Base-by-base conservation (phyloP, 2,797 vertebrate species). In the Kryptopterus vitreolus region DNA sequence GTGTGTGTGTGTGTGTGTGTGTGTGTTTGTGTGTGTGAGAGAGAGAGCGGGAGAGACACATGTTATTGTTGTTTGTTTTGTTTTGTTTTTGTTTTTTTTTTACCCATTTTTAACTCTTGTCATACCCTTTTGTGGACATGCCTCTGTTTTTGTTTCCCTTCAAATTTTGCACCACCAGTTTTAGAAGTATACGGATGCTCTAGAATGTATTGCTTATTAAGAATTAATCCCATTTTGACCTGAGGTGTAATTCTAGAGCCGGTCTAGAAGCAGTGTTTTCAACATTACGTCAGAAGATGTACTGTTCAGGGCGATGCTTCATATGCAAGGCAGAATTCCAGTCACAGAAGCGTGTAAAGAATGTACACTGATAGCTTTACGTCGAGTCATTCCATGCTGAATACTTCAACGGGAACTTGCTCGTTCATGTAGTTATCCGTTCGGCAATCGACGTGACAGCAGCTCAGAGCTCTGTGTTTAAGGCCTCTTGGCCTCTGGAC, bases 1-100 rank as follows among this genome's bases (percentile, higher is more conserved):
- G 65, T 29, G 96, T 96, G 89, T 53, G 85, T 50, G 43, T 55
- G 1, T 55, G 3, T 57, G 6, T 3, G 9, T 63, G 57, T 10
- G 1, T 55, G 46, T 48, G 63, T 11, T 2, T 16, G 15, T 52
- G 38, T 43, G 38, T 43, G 38, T 43, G 38, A 7, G 38, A 7
- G 38, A 7, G 38, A 7, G 38, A n/a, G n/a, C n/a, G n/a, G n/a
- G n/a, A n/a, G n/a, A n/a, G n/a, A n/a, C n/a, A n/a, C n/a, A n/a
- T n/a, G n/a, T n/a, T n/a, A n/a, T n/a, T n/a, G n/a, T n/a, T n/a
- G n/a, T n/a, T n/a, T n/a, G n/a, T n/a, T n/a, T n/a, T n/a, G n/a
- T n/a, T n/a, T n/a, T n/a, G n/a, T n/a, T n/a, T n/a, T n/a, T n/a
- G 0, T 24, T 46, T 70, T 70, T n/a, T 16, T 43, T 57, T 62